phyloP scores from a whole-genome alignment of 2,888 invertebrate species.

The Phortica magna region DNA sequence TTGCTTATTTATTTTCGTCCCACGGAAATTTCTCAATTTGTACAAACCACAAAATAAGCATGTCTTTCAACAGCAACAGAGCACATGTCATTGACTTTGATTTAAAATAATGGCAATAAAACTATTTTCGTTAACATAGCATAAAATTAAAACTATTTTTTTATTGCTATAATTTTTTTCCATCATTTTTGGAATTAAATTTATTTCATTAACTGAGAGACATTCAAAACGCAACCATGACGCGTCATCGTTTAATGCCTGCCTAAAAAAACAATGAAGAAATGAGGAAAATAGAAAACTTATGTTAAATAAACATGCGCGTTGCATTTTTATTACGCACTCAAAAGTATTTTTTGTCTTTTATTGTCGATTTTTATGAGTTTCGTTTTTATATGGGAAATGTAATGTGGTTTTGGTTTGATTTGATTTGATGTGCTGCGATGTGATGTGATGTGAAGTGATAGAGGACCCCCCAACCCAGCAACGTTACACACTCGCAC shows the following conservation, averaged over 20 bases:
- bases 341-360: constrained; percentile 44
- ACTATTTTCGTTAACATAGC: constrained; percentile 3
- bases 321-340: constrained; percentile 14
- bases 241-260: too few relatives aligned
- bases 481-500: constrained; percentile 31
- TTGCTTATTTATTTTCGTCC: too few relatives aligned
- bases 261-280: constrained; percentile 6
- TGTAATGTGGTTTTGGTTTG: background rate
- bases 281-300: background rate
- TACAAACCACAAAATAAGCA: background rate
- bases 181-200: background rate
- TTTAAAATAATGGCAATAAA: background rate
- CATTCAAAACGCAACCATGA: too few relatives aligned
- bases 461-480: constrained; percentile 30
- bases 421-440: constrained; percentile 45
- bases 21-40: background rate
- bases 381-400: constrained; percentile 7
- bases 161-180: constrained; percentile 23
- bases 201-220: background rate
- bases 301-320: background rate
- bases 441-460: background rate
- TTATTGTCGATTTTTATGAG: constrained; percentile 55
- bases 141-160: constrained; percentile 3
- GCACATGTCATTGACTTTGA: constrained; percentile 13
- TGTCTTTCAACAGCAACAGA: background rate